A percentile compares a stretch with the other conserved stretches of the same genome.
Evolutionary conservation across 2,888 invertebrate species (phyloP).

Genomic region (Dorcus hopei): DNA sequence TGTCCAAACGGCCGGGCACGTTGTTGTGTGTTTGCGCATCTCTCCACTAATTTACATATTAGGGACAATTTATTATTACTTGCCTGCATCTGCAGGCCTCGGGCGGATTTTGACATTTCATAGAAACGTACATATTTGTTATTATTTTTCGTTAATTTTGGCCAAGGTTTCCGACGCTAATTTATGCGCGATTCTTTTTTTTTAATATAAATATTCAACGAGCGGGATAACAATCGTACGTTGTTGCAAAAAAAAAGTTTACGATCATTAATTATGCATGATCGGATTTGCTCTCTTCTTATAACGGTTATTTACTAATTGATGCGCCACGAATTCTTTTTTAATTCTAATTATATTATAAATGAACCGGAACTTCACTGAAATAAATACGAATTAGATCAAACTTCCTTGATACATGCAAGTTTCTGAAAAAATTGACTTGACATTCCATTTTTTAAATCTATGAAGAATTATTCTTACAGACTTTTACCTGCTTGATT

Average conservation of each 20-base stretch:
- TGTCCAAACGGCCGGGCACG: slow-evolving; percentile 10
- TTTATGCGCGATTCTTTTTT: too few relatives aligned
- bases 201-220: too few relatives aligned
- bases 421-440: background rate
- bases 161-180: slow-evolving; percentile 7
- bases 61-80: slow-evolving; percentile 19
- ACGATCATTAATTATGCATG: too few relatives aligned
- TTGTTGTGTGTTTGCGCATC: slow-evolving; percentile 15
- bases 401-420: background rate
- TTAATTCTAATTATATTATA: too few relatives aligned
- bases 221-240: too few relatives aligned
- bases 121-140: slow-evolving; percentile 13
- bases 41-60: slow-evolving; percentile 18
- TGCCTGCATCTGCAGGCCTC: slow-evolving; percentile 10
- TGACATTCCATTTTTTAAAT: too few relatives aligned
- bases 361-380: background rate
- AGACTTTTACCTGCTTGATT: too few relatives aligned
- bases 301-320: too few relatives aligned
- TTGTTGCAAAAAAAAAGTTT: too few relatives aligned
- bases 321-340: too few relatives aligned
- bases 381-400: background rate
- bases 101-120: slow-evolving; percentile 17
- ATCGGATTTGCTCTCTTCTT: too few relatives aligned
- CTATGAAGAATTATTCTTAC: too few relatives aligned
- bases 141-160: slow-evolving; percentile 13